Evolutionary conservation across 2,797 vertebrate species (phyloP).

Genomic region (Eidolon dupreanum): DNA sequence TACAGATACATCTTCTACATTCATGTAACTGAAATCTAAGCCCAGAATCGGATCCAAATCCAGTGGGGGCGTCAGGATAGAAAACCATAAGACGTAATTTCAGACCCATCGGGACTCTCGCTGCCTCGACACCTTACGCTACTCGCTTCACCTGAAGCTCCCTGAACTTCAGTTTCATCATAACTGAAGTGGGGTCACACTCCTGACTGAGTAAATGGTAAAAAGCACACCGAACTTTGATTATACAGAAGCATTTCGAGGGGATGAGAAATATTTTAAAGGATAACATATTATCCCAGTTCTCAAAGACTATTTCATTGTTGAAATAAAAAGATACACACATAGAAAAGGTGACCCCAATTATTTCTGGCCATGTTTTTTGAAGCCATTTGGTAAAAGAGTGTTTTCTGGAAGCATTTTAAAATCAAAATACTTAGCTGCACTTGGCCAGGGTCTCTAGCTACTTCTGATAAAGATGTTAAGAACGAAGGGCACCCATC

Average conservation of each 20-base stretch:
- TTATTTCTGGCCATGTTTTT: constrained; percentile 15
- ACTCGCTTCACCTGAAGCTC: background rate
- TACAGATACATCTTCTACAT: constrained; percentile 45
- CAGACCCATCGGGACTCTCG: background rate
- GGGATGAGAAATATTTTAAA: background rate
- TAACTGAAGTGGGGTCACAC: background rate
- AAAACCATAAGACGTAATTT: background rate
- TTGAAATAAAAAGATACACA: constrained; percentile 24
- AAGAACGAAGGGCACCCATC: background rate
- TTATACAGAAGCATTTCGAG: background rate
- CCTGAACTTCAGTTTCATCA: background rate
- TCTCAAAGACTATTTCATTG: background rate
- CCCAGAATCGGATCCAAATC: background rate
- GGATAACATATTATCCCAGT: background rate
- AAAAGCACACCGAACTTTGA: constrained; percentile 17
- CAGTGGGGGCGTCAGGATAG: background rate
- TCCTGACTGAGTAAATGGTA: background rate
- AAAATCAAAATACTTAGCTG: background rate
- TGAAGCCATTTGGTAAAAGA: constrained; percentile 36
- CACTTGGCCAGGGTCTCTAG: background rate
- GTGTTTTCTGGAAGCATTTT: background rate
- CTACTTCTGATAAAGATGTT: constrained; percentile 20
- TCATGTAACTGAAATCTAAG: constrained; percentile 46
- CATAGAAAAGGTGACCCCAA: background rate
- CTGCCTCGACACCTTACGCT: background rate